Evolutionary conservation across 2,888 invertebrate species (phyloP).

Genomic region (Neuroscelio doddi): DNA sequence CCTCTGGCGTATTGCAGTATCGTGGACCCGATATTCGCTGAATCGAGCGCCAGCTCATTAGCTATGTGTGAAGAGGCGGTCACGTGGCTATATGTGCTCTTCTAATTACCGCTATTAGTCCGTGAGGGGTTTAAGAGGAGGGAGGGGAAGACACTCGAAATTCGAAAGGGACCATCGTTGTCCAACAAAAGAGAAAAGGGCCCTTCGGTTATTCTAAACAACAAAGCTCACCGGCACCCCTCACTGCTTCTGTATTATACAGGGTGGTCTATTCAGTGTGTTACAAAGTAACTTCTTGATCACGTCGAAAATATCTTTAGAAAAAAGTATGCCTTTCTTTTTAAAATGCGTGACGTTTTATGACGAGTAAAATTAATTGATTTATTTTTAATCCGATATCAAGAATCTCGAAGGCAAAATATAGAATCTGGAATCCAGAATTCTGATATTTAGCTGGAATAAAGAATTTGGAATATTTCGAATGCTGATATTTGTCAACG

Average conservation of each 20-base stretch:
- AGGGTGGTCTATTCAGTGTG: slow-evolving; percentile 48
- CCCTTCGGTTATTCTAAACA: slow-evolving; percentile 69
- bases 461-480: too few relatives aligned
- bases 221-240: slow-evolving; percentile 67
- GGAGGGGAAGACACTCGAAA: slow-evolving; percentile 30
- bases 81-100: slow-evolving; percentile 69
- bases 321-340: too few relatives aligned
- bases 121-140: slow-evolving; percentile 4
- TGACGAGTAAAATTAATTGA: too few relatives aligned
- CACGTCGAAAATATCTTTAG: not conserved
- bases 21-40: slow-evolving; percentile 15
- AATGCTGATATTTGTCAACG: too few relatives aligned
- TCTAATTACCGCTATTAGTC: slow-evolving; percentile 64
- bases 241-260: slow-evolving; percentile 52
- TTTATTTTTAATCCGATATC: too few relatives aligned
- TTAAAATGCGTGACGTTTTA: too few relatives aligned
- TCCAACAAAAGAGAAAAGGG: slow-evolving; percentile 46
- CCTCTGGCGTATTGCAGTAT: too few relatives aligned
- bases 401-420: too few relatives aligned
- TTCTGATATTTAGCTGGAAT: too few relatives aligned
- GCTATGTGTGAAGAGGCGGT: slow-evolving; percentile 59
- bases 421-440: too few relatives aligned
- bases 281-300: slow-evolving; percentile 41
- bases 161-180: slow-evolving; percentile 29
- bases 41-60: slow-evolving; percentile 34